These are phyloP conservation scores for Tineola bisselliella DNA, from an alignment of 2,888 invertebrate species.

Conservation along the genomic window DNA sequence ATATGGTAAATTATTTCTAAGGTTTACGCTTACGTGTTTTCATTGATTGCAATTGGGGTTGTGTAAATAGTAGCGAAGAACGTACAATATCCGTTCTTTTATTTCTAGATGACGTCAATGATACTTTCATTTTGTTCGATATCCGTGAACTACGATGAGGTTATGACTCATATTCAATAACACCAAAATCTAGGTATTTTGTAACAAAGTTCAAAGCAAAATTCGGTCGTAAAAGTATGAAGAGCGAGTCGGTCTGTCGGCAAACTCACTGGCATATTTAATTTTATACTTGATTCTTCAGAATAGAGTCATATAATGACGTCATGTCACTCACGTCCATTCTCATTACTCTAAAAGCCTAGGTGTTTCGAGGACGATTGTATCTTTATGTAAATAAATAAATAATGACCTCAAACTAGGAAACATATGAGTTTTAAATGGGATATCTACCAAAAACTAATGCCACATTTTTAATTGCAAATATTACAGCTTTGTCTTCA, in stretches of 20 bases:
- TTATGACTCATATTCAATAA: too few species aligned
- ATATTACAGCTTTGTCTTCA: too few species aligned
- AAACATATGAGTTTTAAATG: constrained; percentile 2
- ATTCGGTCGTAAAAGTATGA: background rate
- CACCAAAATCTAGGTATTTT: too few species aligned
- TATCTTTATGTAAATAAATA: constrained; percentile 18
- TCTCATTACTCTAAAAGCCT: constrained; percentile 4
- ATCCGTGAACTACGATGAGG: too few species aligned
- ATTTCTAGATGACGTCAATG: constrained; percentile 3
- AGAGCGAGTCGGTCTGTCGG: background rate
- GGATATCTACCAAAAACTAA: too few species aligned
- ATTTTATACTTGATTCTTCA: background rate
- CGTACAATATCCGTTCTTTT: background rate
- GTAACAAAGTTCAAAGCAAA: background rate
- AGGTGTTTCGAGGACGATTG: constrained; percentile 15
- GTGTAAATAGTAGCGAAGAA: background rate
- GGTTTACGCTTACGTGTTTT: constrained; percentile 7
- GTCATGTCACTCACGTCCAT: background rate
- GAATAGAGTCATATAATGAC: background rate
- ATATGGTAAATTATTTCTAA: background rate
- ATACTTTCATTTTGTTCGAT: background rate
- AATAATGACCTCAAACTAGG: constrained; percentile 9
- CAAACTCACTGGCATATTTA: background rate
- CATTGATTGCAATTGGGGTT: constrained; percentile 7
- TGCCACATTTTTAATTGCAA: too few species aligned